phyloP scores from a whole-genome alignment of 2,797 vertebrate species.

The Cercopithecus mitis region DNA sequence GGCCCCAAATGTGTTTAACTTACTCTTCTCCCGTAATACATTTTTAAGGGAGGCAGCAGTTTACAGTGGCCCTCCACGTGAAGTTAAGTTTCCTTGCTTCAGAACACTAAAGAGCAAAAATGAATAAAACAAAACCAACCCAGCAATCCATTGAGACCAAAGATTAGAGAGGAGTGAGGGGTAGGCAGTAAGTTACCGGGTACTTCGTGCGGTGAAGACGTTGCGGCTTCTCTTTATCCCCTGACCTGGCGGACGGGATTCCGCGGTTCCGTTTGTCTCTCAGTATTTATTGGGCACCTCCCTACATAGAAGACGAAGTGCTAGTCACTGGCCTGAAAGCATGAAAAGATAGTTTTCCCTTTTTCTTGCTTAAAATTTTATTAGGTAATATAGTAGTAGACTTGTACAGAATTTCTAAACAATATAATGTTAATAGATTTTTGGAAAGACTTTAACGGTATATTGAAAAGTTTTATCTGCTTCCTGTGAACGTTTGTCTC shows the following conservation, averaged over 20 bases:
- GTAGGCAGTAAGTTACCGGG: not conserved
- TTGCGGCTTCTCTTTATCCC: fast-evolving
- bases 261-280: not conserved
- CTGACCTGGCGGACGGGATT: fast-evolving
- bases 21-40: fast-evolving
- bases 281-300: not conserved
- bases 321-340: not conserved
- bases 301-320: not conserved
- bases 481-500: not conserved
- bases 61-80: not conserved
- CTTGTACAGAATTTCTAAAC: not conserved
- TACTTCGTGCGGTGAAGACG: not conserved
- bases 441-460: not conserved
- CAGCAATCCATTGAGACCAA: not conserved
- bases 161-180: not conserved
- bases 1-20: not conserved
- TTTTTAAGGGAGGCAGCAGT: not conserved
- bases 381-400: not conserved
- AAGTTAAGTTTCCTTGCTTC: not conserved
- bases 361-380: not conserved
- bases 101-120: not conserved
- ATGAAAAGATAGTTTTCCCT: not conserved
- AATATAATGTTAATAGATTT: not conserved
- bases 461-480: not conserved
- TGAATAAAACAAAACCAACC: not conserved